Percentiles rank a stretch among this genome's conserved stretches.
Conservation (phyloP, 2,113 vertebrate genomes). For the Bucco capensis region DNA sequence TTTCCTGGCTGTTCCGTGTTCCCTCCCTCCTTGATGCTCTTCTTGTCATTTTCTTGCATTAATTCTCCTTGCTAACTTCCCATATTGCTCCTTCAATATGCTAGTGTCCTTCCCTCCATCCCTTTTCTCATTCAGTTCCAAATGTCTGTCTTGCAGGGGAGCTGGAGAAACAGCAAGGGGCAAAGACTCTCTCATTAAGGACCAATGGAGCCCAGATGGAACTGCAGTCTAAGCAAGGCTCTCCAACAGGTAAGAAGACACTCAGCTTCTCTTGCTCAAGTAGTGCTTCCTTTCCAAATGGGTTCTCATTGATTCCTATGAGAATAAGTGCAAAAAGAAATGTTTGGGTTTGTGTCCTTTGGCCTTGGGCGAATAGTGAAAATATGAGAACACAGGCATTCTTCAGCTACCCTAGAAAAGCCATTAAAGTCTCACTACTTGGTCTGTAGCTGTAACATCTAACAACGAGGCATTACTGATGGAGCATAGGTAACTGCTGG, state of each 20-base stretch:
- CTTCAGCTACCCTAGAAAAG: neutral
- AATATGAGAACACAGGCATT: neutral
- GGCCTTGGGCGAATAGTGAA: neutral
- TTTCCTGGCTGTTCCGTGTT: neutral
- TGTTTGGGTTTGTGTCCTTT: neutral
- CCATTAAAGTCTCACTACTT: neutral
- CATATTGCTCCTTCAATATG: neutral
- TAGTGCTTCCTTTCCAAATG: neutral
- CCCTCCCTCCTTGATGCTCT: neutral
- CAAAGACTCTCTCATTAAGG: conserved; percentile 82
- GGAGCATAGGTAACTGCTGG: neutral
- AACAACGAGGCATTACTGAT: neutral
- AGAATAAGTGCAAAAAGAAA: neutral
- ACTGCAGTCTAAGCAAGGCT: conserved; percentile 83
- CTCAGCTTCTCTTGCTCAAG: neutral
- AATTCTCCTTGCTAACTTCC: neutral
- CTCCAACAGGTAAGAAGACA: conserved; percentile 83
- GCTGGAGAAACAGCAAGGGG: conserved; percentile 90
- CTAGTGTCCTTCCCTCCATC: neutral
- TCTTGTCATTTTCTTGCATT: neutral
- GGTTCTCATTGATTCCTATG: neutral
- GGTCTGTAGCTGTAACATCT: neutral
- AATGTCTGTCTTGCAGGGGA: conserved; percentile 79
- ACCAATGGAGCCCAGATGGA: conserved; percentile 86
- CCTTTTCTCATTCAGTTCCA: neutral